Percentiles rank a stretch among this genome's conserved stretches.
phyloP scores from a whole-genome alignment of 1,140 invertebrate species.

The Drosophila murphyi region DNA sequence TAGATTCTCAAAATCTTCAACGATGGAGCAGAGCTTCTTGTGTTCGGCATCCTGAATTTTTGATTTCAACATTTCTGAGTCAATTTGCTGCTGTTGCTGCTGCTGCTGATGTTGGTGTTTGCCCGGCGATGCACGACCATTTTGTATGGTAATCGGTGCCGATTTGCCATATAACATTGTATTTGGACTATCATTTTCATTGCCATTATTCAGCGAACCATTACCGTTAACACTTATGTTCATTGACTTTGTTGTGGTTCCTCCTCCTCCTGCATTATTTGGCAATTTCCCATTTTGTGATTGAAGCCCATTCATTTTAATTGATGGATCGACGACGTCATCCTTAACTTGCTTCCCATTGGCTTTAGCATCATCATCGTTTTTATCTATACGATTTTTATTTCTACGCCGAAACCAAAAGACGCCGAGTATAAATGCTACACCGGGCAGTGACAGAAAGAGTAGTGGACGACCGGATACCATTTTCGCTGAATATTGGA shows the following conservation, averaged over 20 bases:
- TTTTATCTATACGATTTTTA: conserved; percentile 80
- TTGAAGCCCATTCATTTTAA: conserved; percentile 53
- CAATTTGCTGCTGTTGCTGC: conserved; percentile 70
- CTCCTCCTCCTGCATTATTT: conserved; percentile 3
- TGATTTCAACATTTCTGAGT: conserved; percentile 79
- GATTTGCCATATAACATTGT: conserved; percentile 79
- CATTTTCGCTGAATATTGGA: conserved; percentile 84
- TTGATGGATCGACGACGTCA: conserved; percentile 11
- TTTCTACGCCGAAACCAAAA: conserved; percentile 84
- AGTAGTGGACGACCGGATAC: conserved; percentile 83
- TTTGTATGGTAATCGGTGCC: conserved; percentile 84
- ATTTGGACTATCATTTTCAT: conserved; percentile 69
- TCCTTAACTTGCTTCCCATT: conserved; percentile 36
- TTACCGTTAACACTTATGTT: conserved; percentile 51
- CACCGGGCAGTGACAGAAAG: conserved; percentile 83
- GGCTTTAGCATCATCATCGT: conserved; percentile 60
- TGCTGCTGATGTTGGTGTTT: conserved; percentile 70
- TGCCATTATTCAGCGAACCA: conserved; percentile 13
- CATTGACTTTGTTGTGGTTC: conserved; percentile 57
- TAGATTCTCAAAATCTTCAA: conserved; percentile 78
- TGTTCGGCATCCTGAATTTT: conserved; percentile 81
- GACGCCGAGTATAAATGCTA: conserved; percentile 83
- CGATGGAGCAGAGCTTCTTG: conserved; percentile 78
- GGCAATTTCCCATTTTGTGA: conserved; percentile 60
- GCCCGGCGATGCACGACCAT: conserved; percentile 64